Evolutionary conservation across 2,888 invertebrate genomes (phyloP).

Genomic region (Parnassius mnemosyne): DNA sequence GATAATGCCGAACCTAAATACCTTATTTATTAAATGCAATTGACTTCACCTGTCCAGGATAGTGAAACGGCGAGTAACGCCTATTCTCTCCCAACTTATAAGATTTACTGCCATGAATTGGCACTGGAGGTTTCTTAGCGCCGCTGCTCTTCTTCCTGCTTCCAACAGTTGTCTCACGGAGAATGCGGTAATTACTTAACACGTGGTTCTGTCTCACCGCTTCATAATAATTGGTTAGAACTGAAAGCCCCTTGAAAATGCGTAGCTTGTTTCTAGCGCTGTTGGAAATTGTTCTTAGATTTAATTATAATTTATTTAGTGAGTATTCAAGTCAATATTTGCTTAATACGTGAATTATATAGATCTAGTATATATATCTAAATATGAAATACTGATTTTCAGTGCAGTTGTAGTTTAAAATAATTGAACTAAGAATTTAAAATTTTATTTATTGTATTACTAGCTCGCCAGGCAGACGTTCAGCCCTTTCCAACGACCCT

Average conservation of each 20-base stretch:
- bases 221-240: slow-evolving; percentile 30
- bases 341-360: too few relatives aligned
- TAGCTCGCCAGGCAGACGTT: too few relatives aligned
- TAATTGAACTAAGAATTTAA: too few relatives aligned
- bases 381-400: too few relatives aligned
- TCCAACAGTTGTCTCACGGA: slow-evolving; percentile 15
- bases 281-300: slow-evolving; percentile 21
- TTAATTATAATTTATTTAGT: not conserved
- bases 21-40: not conserved
- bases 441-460: too few relatives aligned
- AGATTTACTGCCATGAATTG: slow-evolving; percentile 42
- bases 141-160: slow-evolving; percentile 36
- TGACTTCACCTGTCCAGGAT: slow-evolving; percentile 54
- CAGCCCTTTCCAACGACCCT: too few relatives aligned
- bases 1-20: too few relatives aligned
- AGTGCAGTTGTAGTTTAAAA: too few relatives aligned
- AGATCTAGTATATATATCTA: too few relatives aligned
- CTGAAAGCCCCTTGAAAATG: slow-evolving; percentile 32
- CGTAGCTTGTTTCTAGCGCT: slow-evolving; percentile 35
- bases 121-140: slow-evolving; percentile 40
- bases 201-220: not conserved
- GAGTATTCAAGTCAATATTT: too few relatives aligned
- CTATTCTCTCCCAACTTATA: slow-evolving; percentile 45
- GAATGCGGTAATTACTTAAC: slow-evolving; percentile 1
- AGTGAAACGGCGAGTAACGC: slow-evolving; percentile 64